Evolutionary conservation across 2,888 invertebrate genomes (phyloP).

Genomic region (Agrypnus murinus): DNA sequence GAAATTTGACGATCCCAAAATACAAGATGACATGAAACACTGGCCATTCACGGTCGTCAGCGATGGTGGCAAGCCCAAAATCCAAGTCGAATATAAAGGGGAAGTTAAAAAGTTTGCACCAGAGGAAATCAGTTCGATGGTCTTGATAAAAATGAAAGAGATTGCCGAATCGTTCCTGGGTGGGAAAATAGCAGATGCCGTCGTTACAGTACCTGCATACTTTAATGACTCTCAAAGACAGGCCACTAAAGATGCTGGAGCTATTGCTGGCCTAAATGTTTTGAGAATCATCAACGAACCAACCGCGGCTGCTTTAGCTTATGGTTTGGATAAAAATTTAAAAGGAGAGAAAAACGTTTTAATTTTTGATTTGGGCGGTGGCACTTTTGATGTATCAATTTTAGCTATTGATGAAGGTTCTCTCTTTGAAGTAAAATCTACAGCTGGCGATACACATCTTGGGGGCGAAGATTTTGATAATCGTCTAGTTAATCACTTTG

Average conservation of each 20-base stretch:
- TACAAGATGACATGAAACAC: conserved; percentile 87
- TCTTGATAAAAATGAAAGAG: conserved; percentile 89
- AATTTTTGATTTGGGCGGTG: conserved; percentile 88
- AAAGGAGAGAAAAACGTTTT: conserved; percentile 84
- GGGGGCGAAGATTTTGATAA: conserved; percentile 89
- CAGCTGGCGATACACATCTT: conserved; percentile 87
- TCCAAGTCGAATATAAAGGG: conserved; percentile 83
- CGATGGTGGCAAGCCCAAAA: conserved; percentile 82
- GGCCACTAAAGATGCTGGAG: conserved; percentile 93
- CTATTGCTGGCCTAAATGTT: conserved; percentile 89
- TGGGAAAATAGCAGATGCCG: conserved; percentile 81
- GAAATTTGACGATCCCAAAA: conserved; percentile 83
- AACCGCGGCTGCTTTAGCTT: conserved; percentile 90
- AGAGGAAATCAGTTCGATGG: conserved; percentile 91
- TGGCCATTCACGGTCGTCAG: conserved; percentile 87
- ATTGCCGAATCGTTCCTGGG: conserved; percentile 86
- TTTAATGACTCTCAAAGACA: conserved; percentile 89
- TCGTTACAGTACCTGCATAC: conserved; percentile 89
- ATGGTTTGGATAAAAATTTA: conserved; percentile 85
- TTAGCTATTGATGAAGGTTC: conserved; percentile 91
- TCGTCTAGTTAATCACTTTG: conserved; percentile 85
- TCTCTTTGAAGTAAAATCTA: conserved; percentile 86
- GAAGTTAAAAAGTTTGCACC: conserved; percentile 85
- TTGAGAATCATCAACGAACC: conserved; percentile 94
- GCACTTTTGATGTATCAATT: conserved; percentile 95